Evolutionary conservation across 2,113 vertebrate species (phyloP).

Genomic region (Monarcha castaneiventris): DNA sequence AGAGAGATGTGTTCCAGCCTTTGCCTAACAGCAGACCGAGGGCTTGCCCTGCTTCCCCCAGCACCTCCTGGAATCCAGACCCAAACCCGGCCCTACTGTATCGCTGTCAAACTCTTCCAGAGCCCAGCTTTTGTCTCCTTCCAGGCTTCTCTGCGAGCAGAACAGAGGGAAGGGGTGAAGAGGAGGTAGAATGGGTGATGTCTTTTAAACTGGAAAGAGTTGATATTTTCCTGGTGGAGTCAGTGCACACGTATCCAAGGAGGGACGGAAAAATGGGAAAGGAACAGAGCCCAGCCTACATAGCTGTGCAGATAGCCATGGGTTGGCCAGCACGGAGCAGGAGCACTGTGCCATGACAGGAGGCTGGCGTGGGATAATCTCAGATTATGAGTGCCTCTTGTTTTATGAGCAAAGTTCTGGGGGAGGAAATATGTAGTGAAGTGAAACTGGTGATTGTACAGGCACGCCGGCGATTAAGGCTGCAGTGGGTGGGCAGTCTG

Average conservation of each 20-base stretch:
- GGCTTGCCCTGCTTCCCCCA: neutral
- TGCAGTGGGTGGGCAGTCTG: slow-evolving; percentile 62
- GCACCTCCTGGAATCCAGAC: neutral
- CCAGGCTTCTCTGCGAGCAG: neutral
- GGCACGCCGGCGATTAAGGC: slow-evolving; percentile 20
- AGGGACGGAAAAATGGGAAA: neutral
- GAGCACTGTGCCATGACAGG: slow-evolving; percentile 3
- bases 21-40: neutral
- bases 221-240: neutral
- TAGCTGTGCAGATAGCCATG: neutral
- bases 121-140: neutral
- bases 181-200: neutral
- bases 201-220: neutral
- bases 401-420: slow-evolving; percentile 30
- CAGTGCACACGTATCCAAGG: neutral
- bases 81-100: neutral
- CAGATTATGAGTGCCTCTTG: slow-evolving; percentile 8
- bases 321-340: neutral
- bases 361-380: slow-evolving; percentile 5
- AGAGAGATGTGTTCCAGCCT: neutral
- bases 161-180: neutral
- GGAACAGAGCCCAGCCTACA: neutral
- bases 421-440: slow-evolving; percentile 42
- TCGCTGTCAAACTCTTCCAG: neutral
- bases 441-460: slow-evolving; percentile 59